Base-by-base conservation (phyloP, 2,113 vertebrate species). In the Salvelinus sp. region DNA sequence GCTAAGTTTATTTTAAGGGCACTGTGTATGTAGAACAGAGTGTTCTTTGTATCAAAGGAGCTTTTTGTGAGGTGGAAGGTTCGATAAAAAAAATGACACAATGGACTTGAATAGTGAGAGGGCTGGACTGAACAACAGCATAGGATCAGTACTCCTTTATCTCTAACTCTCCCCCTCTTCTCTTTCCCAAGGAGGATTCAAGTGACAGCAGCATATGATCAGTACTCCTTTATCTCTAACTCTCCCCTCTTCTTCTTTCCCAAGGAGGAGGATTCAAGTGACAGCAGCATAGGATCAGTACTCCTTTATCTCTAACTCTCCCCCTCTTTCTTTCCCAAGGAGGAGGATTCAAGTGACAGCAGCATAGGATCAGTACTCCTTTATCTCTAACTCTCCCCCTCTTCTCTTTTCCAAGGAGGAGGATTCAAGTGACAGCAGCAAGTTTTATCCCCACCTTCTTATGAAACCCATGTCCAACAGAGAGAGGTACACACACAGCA, bases 391-490 rank as follows among this genome's bases (percentile, higher is more conserved):
- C 12, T 16, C 14, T 54, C 50, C 50, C 64, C 16, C 13, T 66
- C 25, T 33, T 22, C 33, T 33, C 33, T 22, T 28, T 28, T 74
- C 30, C 68, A 62, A 28, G 27, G 27, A 94, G 81, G 93, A 94
- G 74, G 93, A 94, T 80, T 93, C 95, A 63, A 96, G 92, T 75
- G 96, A 98, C 89, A 95, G 91, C 66, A 94, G 94, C 82, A 82
- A 95, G 94, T 91, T 93, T 88, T 97, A 93, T 91, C 95, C 4
- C 91, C 96, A 64, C 93, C 96, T 96, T n/a, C 94, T 98, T 81
- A 99, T 99, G 98, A 99, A 98, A 87, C 96, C 97, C 54, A 99
- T 99, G 97, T 99, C 98, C 60, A 98, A 99, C 92, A 94, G 98
- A 89, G 98, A 99, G 72, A 95, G 97, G 98, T 98, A 87, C 6